Evolutionary conservation across 2,888 invertebrate genomes (phyloP).

Genomic region (Criorhina ranunculi): DNA sequence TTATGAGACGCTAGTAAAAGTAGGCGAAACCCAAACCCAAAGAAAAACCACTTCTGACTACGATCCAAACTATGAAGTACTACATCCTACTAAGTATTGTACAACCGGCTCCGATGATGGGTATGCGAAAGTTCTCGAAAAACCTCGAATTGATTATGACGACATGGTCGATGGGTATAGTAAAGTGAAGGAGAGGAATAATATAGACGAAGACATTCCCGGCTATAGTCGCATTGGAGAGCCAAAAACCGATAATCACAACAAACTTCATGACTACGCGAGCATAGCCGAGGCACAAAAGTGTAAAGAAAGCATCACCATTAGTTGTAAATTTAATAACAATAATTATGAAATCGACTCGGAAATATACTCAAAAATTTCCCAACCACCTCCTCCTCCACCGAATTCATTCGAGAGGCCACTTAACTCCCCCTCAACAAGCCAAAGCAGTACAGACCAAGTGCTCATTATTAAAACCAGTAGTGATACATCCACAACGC

Average conservation of each 20-base stretch:
- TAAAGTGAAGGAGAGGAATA: slow-evolving; percentile 80
- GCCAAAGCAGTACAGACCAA: slow-evolving; percentile 75
- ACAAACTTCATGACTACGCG: slow-evolving; percentile 81
- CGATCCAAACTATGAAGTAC: slow-evolving; percentile 93
- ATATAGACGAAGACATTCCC: slow-evolving; percentile 77
- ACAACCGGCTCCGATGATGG: slow-evolving; percentile 82
- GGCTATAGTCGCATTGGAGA: slow-evolving; percentile 83
- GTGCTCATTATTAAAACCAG: slow-evolving; percentile 75
- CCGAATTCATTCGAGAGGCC: slow-evolving; percentile 70
- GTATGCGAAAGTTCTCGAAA: slow-evolving; percentile 84
- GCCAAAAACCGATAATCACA: slow-evolving; percentile 79
- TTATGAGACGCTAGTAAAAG: slow-evolving; percentile 88
- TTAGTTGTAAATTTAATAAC: slow-evolving; percentile 78
- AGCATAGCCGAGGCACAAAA: slow-evolving; percentile 83
- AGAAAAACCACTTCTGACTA: slow-evolving; percentile 86
- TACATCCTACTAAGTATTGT: slow-evolving; percentile 85
- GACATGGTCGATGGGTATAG: slow-evolving; percentile 81
- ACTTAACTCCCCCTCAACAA: slow-evolving; percentile 70
- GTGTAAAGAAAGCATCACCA: slow-evolving; percentile 81
- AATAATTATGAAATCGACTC: slow-evolving; percentile 78
- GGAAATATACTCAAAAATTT: slow-evolving; percentile 78
- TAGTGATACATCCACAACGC: slow-evolving; percentile 80
- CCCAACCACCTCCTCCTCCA: slow-evolving; percentile 81
- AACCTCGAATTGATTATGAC: slow-evolving; percentile 78
- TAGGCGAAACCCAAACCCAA: slow-evolving; percentile 78